Base-by-base conservation (phyloP, 2,113 vertebrate genomes). In the Dipodomys merriami region DNA sequence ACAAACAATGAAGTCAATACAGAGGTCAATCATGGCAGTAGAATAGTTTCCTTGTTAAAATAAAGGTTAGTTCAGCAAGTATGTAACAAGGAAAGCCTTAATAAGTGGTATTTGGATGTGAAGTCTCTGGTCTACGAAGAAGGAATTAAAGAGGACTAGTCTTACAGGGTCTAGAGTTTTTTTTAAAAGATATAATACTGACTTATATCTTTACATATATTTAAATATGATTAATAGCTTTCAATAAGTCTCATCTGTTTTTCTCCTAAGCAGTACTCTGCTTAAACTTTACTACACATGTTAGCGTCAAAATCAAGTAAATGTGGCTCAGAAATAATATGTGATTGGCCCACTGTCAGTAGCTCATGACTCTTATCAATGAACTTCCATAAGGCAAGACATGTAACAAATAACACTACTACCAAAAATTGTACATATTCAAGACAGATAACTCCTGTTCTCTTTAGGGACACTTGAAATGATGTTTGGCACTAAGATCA, bases 241-340 rank as follows among this genome's bases (percentile, higher is more conserved):
- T 78, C 33, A 78, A 65, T 76, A 25, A 2, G 72, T 86, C 83
- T 81, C 46, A 33, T 27, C 18, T 83, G 57, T 64, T 88, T 49
- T 91, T 80, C 9, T 95, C 23, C 23, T 60, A 57, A 83, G 22
- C 57, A 3, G 11, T 79, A 1, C 3, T 94, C 29, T 90, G 27
- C 78, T 87, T 77, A 94, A 93, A 25, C 6, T 64, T 71, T 44
- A 57, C 29, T 69, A 69, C 2, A 22, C 35, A 65, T 22, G 12
- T 93, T 49, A 30, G 10, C 13, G 86, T 86, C 49, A 57, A 81
- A 86, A 62, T 6, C 25, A 71, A 92, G 60, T 39, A 86, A 80
- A 69, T 68, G 6, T 22, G 27, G 29, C n/a, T 88, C 23, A 62
- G 39, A 79, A 39, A 64, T 82, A 33, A 23, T 12, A 72, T 0